Percentiles rank a stretch among this genome's conserved stretches.
Evolutionary conservation across 2,113 vertebrate species (phyloP).

Genomic region (Hippopotamus amphibius): DNA sequence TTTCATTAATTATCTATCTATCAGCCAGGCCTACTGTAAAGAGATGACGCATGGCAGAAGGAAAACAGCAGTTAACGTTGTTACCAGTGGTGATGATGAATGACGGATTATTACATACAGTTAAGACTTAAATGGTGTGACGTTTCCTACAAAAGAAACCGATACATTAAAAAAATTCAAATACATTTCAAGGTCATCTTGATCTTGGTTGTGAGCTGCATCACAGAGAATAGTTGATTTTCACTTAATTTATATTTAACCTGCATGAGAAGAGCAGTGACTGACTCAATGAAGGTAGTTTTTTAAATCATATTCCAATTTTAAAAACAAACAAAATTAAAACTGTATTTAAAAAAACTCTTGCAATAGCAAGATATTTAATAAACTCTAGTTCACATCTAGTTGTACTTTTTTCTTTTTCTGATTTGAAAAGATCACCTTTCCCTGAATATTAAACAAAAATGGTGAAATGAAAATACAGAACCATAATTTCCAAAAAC

Average conservation of each 20-base stretch:
- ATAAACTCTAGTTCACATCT: conserved; percentile 83
- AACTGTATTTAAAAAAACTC: conserved; percentile 77
- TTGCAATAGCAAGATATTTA: conserved; percentile 75
- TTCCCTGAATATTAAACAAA: conserved; percentile 89
- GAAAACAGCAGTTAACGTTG: conserved; percentile 84
- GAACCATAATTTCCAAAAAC: conserved; percentile 84
- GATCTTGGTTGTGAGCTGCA: conserved; percentile 77
- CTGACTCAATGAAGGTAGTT: conserved; percentile 75
- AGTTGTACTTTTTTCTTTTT: conserved; percentile 83
- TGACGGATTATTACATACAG: conserved; percentile 76
- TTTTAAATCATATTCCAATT: conserved; percentile 79
- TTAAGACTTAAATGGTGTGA: conserved; percentile 77
- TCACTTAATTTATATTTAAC: conserved; percentile 70
- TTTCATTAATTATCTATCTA: conserved; percentile 76
- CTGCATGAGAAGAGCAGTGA: conserved; percentile 75
- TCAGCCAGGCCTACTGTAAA: conserved; percentile 75
- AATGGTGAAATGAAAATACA: conserved; percentile 85
- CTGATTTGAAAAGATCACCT: conserved; percentile 86
- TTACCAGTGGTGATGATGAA: conserved; percentile 73
- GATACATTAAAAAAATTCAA: conserved; percentile 72
- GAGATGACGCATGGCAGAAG: conserved; percentile 85
- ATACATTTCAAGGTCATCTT: conserved; percentile 73
- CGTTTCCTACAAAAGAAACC: conserved; percentile 77
- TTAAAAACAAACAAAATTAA: conserved; percentile 74
- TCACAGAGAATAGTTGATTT: conserved; percentile 68